phyloP scores from a whole-genome alignment of 2,113 vertebrate species.

The Rhinogobius similis region DNA sequence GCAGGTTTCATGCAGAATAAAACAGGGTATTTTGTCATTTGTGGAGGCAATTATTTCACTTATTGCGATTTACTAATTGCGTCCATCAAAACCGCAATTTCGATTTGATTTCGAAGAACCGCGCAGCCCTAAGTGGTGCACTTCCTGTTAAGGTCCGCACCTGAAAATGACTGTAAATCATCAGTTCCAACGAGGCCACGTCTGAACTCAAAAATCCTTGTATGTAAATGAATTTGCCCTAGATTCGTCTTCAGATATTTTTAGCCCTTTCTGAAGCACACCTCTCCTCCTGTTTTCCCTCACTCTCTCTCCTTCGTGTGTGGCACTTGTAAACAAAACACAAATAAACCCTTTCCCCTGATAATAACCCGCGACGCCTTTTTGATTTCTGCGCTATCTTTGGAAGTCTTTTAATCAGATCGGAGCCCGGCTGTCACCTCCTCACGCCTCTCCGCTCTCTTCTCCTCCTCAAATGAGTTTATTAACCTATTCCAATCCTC shows the following conservation, averaged over 20 bases:
- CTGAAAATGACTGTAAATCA: background rate
- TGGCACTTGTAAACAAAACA: slow-evolving; percentile 27
- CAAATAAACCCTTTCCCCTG: slow-evolving; percentile 5
- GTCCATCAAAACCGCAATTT: too few species aligned
- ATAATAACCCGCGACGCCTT: slow-evolving; percentile 5
- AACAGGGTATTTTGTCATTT: too few species aligned
- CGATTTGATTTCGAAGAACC: too few species aligned
- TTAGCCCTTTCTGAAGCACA: slow-evolving; percentile 29
- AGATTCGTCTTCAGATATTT: slow-evolving; percentile 48
- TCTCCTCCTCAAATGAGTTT: slow-evolving; percentile 73
- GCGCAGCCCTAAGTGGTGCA: too few species aligned
- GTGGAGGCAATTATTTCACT: too few species aligned
- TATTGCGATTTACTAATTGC: too few species aligned
- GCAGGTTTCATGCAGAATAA: too few species aligned
- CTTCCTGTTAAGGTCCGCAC: too few species aligned
- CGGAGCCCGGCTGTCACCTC: slow-evolving; percentile 59
- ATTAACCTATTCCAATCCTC: slow-evolving; percentile 74
- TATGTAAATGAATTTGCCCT: slow-evolving; percentile 53
- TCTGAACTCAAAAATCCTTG: slow-evolving; percentile 17
- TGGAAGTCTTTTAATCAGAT: slow-evolving; percentile 66
- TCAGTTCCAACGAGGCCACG: background rate
- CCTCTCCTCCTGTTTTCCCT: slow-evolving; percentile 13
- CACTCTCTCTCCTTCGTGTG: too few species aligned
- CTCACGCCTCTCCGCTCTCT: slow-evolving; percentile 45
- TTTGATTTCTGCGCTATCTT: slow-evolving; percentile 8